Percentiles rank a stretch among this genome's conserved stretches.
These are phyloP conservation scores for Thunnus albacares DNA, from an alignment of 2,797 vertebrate species.

Conservation along the genomic window DNA sequence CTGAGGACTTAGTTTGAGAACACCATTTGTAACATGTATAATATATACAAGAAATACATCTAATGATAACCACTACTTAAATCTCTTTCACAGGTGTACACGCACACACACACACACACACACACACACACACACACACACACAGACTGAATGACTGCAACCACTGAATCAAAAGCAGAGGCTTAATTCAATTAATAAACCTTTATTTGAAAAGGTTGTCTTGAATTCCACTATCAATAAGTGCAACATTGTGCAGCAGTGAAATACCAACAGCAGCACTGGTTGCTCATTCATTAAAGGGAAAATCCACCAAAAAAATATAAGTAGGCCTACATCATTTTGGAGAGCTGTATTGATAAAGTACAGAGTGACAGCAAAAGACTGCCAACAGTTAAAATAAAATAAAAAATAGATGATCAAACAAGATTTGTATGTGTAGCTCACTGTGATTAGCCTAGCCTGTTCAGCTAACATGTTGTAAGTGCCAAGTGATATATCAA, in stretches of 20 bases:
- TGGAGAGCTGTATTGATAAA: background rate
- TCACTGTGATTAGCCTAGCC: too few relatives aligned
- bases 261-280: background rate
- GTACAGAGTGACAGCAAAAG: too few relatives aligned
- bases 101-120: background rate
- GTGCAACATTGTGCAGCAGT: background rate
- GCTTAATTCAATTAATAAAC: conserved; percentile 29
- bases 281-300: conserved; percentile 1
- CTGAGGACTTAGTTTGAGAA: too few relatives aligned
- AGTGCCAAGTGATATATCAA: too few relatives aligned
- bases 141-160: conserved; percentile 4
- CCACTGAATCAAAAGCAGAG: conserved; percentile 15
- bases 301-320: background rate
- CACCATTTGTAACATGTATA: too few relatives aligned
- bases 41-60: too few relatives aligned
- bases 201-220: conserved; percentile 34
- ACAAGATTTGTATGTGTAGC: too few relatives aligned
- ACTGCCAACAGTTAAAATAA: too few relatives aligned
- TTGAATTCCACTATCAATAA: background rate
- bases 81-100: background rate
- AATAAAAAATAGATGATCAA: too few relatives aligned
- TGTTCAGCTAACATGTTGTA: too few relatives aligned
- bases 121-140: conserved; percentile 1
- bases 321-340: background rate
- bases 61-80: too few relatives aligned